Base-by-base conservation (phyloP, 1,140 invertebrate species). In the Platyscapa corneri region DNA sequence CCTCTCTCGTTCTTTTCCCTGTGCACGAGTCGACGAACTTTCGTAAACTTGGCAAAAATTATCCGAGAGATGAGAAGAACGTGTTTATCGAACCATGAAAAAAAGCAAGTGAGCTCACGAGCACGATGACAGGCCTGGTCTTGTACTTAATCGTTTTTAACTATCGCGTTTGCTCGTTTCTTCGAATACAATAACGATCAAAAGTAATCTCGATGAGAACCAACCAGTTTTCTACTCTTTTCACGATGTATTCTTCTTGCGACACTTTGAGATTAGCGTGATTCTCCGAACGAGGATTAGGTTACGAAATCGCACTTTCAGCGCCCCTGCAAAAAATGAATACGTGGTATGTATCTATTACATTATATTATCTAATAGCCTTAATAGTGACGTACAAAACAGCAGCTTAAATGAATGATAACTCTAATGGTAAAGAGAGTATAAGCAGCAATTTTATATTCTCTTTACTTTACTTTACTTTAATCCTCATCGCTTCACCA, bases 11-110 rank as follows among this genome's bases (percentile, higher is more conserved):
- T 79, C 83, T 84, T 74, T 80, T 60, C 6, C 70, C 30, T n/a
- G 53, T 49, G 84, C n/a, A 42, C 37, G 39, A 42, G 20, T 42
- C 39, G 56, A 10, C 37, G 56, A 85, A 85, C 70, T 85, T 85
- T 82, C 56, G 53, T 53, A 34, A 82, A 85, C 67, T 85, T 42
- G 78, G 78, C 32, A 60, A 85, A 82, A 85, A 85, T 85, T 81
- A 85, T 85, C 78, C 70, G 56, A 42, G 23, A 2, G n/a, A 60
- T 18, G 8, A 56, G 30, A 16, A 60, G 53, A 74, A 85, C 83
- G 77, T 80, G 77, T 72, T 80, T 80, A 85, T 85, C 79, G 77
- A 81, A 67, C 67, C 49, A 56, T 78, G 37, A 75, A 37, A 53
- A 39, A 74, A 75, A 49, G 49, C 42, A 83, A 75, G 72, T 20